Conservation (phyloP, 2,888 invertebrate genomes). For the Pocota personata region DNA sequence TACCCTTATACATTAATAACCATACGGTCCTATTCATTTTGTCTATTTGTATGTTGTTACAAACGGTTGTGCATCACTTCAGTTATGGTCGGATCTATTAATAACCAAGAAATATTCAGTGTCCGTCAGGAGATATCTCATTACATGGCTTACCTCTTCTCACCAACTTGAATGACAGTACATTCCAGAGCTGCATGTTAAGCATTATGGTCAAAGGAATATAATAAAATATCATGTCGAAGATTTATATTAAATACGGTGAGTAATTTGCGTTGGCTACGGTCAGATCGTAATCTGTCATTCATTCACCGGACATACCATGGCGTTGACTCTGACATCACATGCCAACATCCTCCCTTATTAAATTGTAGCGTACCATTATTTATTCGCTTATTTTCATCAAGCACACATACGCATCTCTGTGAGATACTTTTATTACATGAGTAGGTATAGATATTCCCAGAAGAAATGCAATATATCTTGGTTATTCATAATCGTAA, state of each 20-base stretch:
- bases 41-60: neutral
- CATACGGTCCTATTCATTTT: no score
- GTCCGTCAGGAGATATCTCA: neutral
- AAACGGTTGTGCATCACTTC: no score
- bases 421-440: conserved; percentile 57
- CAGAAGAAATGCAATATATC: conserved; percentile 57
- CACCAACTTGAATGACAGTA: conserved; percentile 3
- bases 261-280: conserved; percentile 70
- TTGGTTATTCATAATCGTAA: conserved; percentile 64
- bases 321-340: conserved; percentile 39
- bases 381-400: conserved; percentile 52
- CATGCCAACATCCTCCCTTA: conserved; percentile 39
- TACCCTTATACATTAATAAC: no score
- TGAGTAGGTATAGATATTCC: conserved; percentile 12
- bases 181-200: conserved; percentile 34
- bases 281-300: conserved; percentile 69
- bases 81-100: neutral
- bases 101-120: neutral
- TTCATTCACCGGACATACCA: conserved; percentile 59
- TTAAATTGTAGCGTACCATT: conserved; percentile 62
- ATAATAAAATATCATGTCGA: conserved; percentile 69
- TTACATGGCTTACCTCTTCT: conserved; percentile 12
- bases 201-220: conserved; percentile 38
- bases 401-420: conserved; percentile 3
- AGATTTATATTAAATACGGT: conserved; percentile 71